These are phyloP conservation scores for Eurystomus gularis DNA, from an alignment of 2,113 vertebrate species.

Conservation along the genomic window DNA sequence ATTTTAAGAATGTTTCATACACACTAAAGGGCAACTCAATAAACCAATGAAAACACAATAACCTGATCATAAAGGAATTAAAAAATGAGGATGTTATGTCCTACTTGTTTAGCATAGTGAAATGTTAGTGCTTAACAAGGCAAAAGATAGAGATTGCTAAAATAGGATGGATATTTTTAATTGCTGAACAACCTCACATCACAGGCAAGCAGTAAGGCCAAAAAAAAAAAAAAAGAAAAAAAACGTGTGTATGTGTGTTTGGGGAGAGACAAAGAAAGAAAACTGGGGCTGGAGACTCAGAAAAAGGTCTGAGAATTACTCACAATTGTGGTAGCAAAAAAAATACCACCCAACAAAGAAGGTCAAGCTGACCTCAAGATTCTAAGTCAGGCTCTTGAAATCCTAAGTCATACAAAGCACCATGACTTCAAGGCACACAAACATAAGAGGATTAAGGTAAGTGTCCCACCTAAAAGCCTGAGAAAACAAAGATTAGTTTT, in stretches of 20 bases:
- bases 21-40: background rate
- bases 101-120: background rate
- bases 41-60: background rate
- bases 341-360: constrained; percentile 57
- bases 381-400: constrained; percentile 78
- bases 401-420: constrained; percentile 68
- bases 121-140: background rate
- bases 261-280: background rate
- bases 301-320: constrained; percentile 47
- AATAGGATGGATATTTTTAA: background rate
- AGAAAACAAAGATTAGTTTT: constrained; percentile 79
- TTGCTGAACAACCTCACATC: background rate
- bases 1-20: background rate
- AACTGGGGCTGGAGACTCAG: background rate
- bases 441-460: constrained; percentile 82
- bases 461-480: constrained; percentile 75
- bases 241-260: background rate
- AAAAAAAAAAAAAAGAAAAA: background rate
- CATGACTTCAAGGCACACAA: constrained; percentile 74
- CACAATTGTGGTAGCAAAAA: constrained; percentile 21
- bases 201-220: background rate
- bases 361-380: constrained; percentile 73
- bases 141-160: background rate
- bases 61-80: background rate
- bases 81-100: background rate